These are phyloP conservation scores for Seira sanloemensis DNA, from an alignment of 2,888 invertebrate genomes.

Conservation along the genomic window DNA sequence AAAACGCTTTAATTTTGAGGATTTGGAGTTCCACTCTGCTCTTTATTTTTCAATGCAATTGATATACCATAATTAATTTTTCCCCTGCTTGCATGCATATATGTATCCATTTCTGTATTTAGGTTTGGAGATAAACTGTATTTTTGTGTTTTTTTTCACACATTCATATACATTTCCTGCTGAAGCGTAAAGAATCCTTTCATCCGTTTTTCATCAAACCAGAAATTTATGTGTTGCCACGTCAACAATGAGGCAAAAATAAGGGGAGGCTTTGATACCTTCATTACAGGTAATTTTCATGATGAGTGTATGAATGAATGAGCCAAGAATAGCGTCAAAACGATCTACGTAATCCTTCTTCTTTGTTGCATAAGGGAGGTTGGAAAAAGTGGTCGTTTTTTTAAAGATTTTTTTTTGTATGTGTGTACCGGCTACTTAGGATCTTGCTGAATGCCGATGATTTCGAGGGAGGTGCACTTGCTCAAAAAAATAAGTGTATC, in stretches of 20 bases:
- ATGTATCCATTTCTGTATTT: too few species aligned
- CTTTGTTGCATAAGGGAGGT: neutral
- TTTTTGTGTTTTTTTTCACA: too few species aligned
- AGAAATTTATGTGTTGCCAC: constrained; percentile 5
- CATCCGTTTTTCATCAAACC: constrained; percentile 57
- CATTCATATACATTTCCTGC: constrained; percentile 50
- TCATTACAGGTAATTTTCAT: neutral
- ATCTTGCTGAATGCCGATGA: neutral
- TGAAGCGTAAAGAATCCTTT: constrained; percentile 59
- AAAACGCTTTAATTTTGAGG: too few species aligned
- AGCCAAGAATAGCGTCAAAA: neutral
- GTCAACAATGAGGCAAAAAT: neutral
- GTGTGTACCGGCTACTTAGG: neutral
- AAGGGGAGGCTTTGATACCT: neutral
- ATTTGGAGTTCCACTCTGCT: too few species aligned
- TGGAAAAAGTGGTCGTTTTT: neutral
- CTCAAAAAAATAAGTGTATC: neutral
- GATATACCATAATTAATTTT: too few species aligned
- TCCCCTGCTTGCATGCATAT: too few species aligned
- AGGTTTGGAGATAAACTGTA: too few species aligned
- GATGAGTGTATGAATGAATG: constrained; percentile 25
- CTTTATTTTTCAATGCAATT: too few species aligned
- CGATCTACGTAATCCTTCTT: neutral
- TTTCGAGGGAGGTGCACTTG: neutral
- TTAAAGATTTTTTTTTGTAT: too few species aligned